Evolutionary conservation across 1,140 invertebrate species (phyloP), one percentile per base, ranked within the genome.

Genomic region (Drosophila punjabiensis): DNA sequence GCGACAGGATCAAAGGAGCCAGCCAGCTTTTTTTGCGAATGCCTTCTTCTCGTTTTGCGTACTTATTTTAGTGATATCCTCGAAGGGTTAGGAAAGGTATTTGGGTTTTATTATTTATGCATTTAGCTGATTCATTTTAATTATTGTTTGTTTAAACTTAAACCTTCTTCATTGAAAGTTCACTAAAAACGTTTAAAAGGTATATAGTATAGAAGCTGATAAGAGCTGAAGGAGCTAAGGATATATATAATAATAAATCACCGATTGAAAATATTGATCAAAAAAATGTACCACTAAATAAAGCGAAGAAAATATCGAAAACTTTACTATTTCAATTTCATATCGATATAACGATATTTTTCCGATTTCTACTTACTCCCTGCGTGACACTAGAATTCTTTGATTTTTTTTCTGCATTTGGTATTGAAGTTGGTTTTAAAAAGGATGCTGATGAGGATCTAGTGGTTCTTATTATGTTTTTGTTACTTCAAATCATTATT

Each of bases 1-100:
- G 77, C 63, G 67, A 64, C 86, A 90, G 86, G 86, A 89, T 89
- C 86, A 89, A 89, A 89, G 86, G 82, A 79, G 79, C 75, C 41
- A 4, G 59, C 24, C 32, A 55, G 33, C 28, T 41, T 50, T 55
- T 48, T 65, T 45, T 43, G 30, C 13, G n/a, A 55, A 35, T 56
- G 33, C 14, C 24, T 63, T 30, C 41, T 41, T 37, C 61, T 30
- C 5, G 13, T 41, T 63, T 67, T 30, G 43, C 33, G 60, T 63
- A 18, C 24, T 37, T 47, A 35, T 47, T 55, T 56, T 52, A 47
- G 45, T 10, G 11, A 58, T 64, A 58, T 67, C 39, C 68, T 71
- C 5, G 14, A 37, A 37, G 10, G 2, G 7, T 5, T 14, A 0
- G 5, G 10, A 28, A 13, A 30, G 47, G 32, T 28, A 28, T 55